Base-by-base conservation (phyloP, 2,888 invertebrate species). In the Eristalis arbustorum region DNA sequence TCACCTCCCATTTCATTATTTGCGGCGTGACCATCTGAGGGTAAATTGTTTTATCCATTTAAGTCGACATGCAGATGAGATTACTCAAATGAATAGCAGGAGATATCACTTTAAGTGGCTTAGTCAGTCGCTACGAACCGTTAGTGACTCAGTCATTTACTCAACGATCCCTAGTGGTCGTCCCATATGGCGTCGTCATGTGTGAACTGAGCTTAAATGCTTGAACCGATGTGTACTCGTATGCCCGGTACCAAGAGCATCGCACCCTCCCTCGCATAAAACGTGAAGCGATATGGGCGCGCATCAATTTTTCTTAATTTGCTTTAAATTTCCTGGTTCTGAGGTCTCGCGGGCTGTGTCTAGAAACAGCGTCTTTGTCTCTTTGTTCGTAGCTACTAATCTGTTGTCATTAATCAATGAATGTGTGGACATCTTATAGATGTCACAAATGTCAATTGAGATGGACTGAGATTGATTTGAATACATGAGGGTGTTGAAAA, bases 91-190 rank as follows among this genome's bases (percentile, higher is more conserved):
- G 77, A 57, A 77, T 42, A 40, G 28, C 57, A 59, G 71, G 77
- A 59, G 23, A 37, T 18, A 69, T 69, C 62, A 69, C 3, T 56
- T 69, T 28, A 76, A 75, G 67, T 67, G 61, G 61, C 66, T 64
- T 66, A 40, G 77, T 78, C 71, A 57, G 59, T 68, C 61, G 22
- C 61, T 63, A 67, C 18, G 2, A 25, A 37, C 49, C 25, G 75
- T 81, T 76, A 76, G 71, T 76, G 67, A 82, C 72, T 67, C 69
- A 66, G 77, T 83, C 82, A 68, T 82, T 72, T 62, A 37, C 62
- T 73, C 68, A 83, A 66, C 64, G 62, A 64, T 62, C 62, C n/a
- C 42, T n/a, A n/a, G 42, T 42, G 42, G n/a, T 42, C 18, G 49
- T 18, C 49, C 18, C 49, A 49, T 31, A 61, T n/a, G 68, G 76